Conservation (phyloP, 2,797 vertebrate species). For the Anisognathus igniventris region DNA sequence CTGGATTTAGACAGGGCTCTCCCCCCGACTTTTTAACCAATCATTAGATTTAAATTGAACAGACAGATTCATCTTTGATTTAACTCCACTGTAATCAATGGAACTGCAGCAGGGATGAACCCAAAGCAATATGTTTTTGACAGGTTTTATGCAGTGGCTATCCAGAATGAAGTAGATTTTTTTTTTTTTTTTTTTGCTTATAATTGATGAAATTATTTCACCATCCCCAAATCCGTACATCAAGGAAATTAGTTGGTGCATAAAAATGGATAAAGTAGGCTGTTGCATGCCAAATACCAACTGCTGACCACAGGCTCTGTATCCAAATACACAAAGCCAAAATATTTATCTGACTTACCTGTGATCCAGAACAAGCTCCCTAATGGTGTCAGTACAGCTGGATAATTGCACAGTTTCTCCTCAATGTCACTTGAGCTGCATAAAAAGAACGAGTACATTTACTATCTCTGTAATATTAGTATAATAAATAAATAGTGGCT, state of each 20-base stretch:
- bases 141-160: conserved; percentile 39
- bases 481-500: background rate
- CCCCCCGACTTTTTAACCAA: conserved; percentile 53
- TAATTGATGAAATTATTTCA: conserved; percentile 67
- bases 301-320: conserved; percentile 18
- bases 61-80: conserved; percentile 61
- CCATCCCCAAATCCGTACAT: conserved; percentile 46
- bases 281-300: conserved; percentile 30
- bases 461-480: background rate
- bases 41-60: conserved; percentile 67
- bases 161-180: conserved; percentile 57
- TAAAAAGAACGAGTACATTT: background rate
- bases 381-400: background rate
- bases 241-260: conserved; percentile 56
- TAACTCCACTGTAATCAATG: conserved; percentile 53
- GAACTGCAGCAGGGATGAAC: conserved; percentile 41
- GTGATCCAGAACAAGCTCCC: background rate
- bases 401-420: background rate
- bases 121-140: conserved; percentile 36
- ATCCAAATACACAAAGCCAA: conserved; percentile 1
- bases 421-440: background rate
- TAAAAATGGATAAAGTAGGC: conserved; percentile 22
- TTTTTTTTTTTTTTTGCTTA: background rate
- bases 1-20: conserved; percentile 64
- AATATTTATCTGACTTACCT: conserved; percentile 30